A percentile compares a stretch with the other conserved stretches of the same genome.
Conservation (phyloP, 2,888 invertebrate genomes). For the Ichneumoninae sp. region DNA sequence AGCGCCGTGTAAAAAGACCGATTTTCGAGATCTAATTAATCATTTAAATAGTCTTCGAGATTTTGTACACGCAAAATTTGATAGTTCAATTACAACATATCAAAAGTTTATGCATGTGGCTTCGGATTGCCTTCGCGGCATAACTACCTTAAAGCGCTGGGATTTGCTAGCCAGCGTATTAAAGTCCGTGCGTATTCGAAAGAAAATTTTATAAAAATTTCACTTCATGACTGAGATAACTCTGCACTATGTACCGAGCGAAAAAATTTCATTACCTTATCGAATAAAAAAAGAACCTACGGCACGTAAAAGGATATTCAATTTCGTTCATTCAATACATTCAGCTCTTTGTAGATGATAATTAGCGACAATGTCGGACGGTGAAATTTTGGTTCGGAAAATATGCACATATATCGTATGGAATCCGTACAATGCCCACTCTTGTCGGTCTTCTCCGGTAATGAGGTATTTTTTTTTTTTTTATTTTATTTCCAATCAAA, state of each 20-base stretch:
- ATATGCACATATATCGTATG: not conserved
- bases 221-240: not conserved
- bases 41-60: too few relatives aligned
- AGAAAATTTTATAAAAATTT: too few relatives aligned
- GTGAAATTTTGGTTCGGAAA: not conserved
- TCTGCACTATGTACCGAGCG: not conserved
- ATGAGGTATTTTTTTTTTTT: constrained; percentile 45
- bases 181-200: too few relatives aligned
- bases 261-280: not conserved
- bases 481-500: constrained; percentile 19
- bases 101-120: too few relatives aligned
- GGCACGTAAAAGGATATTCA: not conserved
- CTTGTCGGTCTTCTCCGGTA: constrained; percentile 17
- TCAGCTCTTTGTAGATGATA: constrained; percentile 4
- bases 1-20: too few relatives aligned
- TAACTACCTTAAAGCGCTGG: too few relatives aligned
- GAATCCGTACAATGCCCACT: not conserved
- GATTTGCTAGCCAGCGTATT: too few relatives aligned
- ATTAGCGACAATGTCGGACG: not conserved
- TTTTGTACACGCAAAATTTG: too few relatives aligned
- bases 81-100: too few relatives aligned
- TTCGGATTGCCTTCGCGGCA: too few relatives aligned
- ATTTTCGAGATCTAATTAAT: too few relatives aligned
- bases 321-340: not conserved
- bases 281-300: not conserved